Base-by-base conservation (phyloP, 2,113 vertebrate species). In the Crypturellus undulatus region DNA sequence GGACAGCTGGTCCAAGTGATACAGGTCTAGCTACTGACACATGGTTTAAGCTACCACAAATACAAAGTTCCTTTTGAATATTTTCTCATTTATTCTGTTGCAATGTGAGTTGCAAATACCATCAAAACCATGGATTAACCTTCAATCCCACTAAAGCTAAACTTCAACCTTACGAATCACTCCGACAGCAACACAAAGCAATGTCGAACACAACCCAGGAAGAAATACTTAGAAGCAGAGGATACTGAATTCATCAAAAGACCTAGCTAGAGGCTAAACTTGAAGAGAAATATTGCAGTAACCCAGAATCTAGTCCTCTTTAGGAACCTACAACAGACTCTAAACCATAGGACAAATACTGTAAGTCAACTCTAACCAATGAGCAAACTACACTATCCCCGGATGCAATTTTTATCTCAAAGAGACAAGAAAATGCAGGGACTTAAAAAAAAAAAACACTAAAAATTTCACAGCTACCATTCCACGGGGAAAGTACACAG, bases 401-500 rank as follows among this genome's bases (percentile, higher is more conserved):
- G 69, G 25, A 21, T 21, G 17, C 19, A 64, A 32, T 10, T 90
- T 94, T 49, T 75, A 81, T 14, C 16, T 15, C 10, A 52, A 13
- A 32, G 0, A 25, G 24, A 17, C 16, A 49, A 68, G 15, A 49
- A 49, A 32, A 16, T 12, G 1, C 25, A 79, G 70, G 30, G 10
- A 75, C 30, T n/a, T 38, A 38, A 38, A 38, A 38, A n/a, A 21
- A 77, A 63, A 90, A 56, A 54, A 30, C 47, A 89, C 24, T 6
- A 70, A 20, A 12, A 82, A 76, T 20, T 52, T 69, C 47, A 16
- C 34, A 56, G 19, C 5, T 28, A 59, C 16, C 21, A 64, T n/a
- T 76, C 30, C 0, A 3, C 0, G 0, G 7, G 19, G 15, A 78
- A 22, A 49, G 19, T 6, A 8, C 22, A 59, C 6, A 20, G 75